These are phyloP conservation scores for Brachylomia viminalis DNA, from an alignment of 2,888 invertebrate genomes.

Conservation along the genomic window DNA sequence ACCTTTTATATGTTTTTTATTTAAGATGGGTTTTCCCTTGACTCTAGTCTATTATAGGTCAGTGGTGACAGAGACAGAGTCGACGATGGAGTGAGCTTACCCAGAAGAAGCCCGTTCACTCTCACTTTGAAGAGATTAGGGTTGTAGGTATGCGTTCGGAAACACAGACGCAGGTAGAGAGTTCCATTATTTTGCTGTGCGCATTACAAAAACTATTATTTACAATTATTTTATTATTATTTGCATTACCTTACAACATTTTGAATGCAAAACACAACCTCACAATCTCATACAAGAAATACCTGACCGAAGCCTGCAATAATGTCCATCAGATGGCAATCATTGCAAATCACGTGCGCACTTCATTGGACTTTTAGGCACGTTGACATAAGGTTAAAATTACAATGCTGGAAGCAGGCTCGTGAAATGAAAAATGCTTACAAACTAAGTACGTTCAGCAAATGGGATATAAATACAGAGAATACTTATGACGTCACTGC, in stretches of 20 bases:
- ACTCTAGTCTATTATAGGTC: too few relatives aligned
- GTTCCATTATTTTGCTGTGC: too few relatives aligned
- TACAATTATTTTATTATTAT: too few relatives aligned
- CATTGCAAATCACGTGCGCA: conserved; percentile 2
- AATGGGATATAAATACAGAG: neutral
- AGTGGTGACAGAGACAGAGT: too few relatives aligned
- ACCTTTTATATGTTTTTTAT: neutral
- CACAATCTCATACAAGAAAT: neutral
- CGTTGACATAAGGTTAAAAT: neutral
- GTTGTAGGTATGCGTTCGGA: too few relatives aligned
- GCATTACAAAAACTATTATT: too few relatives aligned
- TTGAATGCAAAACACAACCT: conserved; percentile 12
- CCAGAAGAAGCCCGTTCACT: too few relatives aligned
- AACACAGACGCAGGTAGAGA: too few relatives aligned
- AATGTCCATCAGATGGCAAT: neutral
- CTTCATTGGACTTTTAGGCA: neutral
- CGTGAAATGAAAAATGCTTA: neutral
- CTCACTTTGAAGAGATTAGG: too few relatives aligned
- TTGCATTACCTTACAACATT: too few relatives aligned
- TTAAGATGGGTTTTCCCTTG: too few relatives aligned
- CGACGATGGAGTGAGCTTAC: too few relatives aligned
- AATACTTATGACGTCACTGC: neutral
- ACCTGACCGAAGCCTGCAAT: neutral
- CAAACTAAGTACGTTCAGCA: neutral
- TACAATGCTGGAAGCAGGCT: neutral